phyloP scores from a whole-genome alignment of 2,113 vertebrate species.

The Corvus cornix region DNA sequence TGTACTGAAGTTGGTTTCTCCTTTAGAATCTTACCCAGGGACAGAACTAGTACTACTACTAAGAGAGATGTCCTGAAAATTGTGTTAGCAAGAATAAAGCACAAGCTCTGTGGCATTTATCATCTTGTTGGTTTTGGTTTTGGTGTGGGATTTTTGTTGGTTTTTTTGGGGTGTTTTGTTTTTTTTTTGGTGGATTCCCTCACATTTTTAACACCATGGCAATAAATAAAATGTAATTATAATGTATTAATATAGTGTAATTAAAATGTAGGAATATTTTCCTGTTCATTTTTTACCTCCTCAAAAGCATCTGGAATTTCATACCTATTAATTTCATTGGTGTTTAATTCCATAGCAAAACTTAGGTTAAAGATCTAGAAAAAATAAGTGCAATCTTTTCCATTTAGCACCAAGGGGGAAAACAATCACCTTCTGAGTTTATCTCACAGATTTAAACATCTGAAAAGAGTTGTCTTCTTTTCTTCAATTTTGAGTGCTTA shows the following conservation, averaged over 20 bases:
- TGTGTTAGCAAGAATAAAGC: neutral
- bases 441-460: neutral
- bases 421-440: neutral
- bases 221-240: neutral
- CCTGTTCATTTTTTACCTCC: neutral
- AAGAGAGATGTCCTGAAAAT: neutral
- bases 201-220: neutral
- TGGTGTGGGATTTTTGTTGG: neutral
- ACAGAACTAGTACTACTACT: neutral
- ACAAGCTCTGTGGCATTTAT: neutral
- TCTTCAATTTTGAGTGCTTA: neutral
- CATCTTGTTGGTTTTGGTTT: fast-evolving
- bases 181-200: neutral
- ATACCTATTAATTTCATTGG: neutral
- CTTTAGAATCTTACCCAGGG: neutral
- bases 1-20: neutral
- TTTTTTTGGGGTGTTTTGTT: neutral
- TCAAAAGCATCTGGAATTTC: neutral
- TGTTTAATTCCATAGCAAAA: neutral
- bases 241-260: neutral
- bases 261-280: neutral
- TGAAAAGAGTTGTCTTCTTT: neutral
- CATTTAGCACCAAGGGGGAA: fast-evolving
- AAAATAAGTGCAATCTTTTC: neutral
- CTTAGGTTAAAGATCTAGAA: neutral